Base-by-base conservation (phyloP, 2,888 invertebrate genomes). In the Gasteruption jaculator region DNA sequence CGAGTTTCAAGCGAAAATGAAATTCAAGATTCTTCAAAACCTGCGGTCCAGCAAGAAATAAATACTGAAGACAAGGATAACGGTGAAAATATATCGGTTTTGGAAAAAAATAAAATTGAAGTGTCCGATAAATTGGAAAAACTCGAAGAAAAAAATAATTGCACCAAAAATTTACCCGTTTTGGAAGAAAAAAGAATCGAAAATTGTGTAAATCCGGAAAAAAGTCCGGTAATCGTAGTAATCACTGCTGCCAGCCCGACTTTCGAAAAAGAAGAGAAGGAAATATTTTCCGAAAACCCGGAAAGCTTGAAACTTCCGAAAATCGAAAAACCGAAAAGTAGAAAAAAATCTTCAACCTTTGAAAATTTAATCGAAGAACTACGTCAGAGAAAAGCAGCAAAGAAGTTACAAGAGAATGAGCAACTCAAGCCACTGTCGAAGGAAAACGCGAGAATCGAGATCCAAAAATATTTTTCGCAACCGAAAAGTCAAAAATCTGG, bases 191-290 rank as follows among this genome's bases (percentile, higher is more conserved):
- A n/a, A n/a, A n/a, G n/a, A n/a, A n/a, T n/a, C n/a, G n/a, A n/a
- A n/a, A n/a, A n/a, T 19, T 45, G 5, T 38, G 22, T 12, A 40
- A 38, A 1, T 6, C 31, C 7, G 30, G 31, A 7, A 5, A 15
- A 8, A 12, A 11, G 1, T 3, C 3, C 3, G 30, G 12, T 3
- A 20, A 46, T 68, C 2, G 59, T 58, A 19, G 43, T 64, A 10
- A n/a, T n/a, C n/a, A 64, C 65, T 1, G 57, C 64, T 0, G 56
- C 66, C 1, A 64, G 65, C 4, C 66, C 66, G 0, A 64, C 62
- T 5, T 53, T 26, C 6, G 61, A 63, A 24, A 52, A 38, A 14
- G 53, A 7, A 15, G 29, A 2, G 56, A 58, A 5, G 35, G 38
- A 35, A 30, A 16, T 12, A 3, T 29, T 4, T 38, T 50, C 4